Evolutionary conservation across 2,888 invertebrate genomes (phyloP).

Genomic region (Magallana nippona): DNA sequence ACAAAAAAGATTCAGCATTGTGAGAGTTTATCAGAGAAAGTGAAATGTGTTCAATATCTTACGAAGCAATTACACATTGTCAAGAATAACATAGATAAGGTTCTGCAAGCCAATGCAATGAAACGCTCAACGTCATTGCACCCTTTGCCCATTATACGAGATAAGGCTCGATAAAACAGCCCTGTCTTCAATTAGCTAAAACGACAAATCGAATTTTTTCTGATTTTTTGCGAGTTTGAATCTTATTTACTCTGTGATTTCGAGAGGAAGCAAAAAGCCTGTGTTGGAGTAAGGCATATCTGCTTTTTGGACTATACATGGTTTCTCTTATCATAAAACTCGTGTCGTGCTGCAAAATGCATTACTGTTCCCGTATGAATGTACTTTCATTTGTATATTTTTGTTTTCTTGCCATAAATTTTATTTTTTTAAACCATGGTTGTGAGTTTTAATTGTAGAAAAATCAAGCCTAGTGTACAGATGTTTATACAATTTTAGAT

Average conservation of each 20-base stretch:
- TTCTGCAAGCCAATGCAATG: not conserved
- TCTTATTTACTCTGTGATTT: not conserved
- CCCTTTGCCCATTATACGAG: not conserved
- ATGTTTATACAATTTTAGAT: too few relatives aligned
- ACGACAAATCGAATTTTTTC: slow-evolving; percentile 13
- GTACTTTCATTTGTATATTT: not conserved
- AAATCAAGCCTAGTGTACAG: too few relatives aligned
- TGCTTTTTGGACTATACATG: not conserved
- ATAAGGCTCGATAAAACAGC: slow-evolving; percentile 3
- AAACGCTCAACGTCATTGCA: not conserved
- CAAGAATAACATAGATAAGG: slow-evolving; percentile 16
- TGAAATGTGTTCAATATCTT: slow-evolving; percentile 16
- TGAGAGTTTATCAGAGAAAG: not conserved
- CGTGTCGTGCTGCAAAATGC: slow-evolving; percentile 7
- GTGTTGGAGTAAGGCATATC: not conserved
- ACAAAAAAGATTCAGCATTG: too few relatives aligned
- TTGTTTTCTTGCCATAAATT: not conserved
- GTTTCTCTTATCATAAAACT: not conserved
- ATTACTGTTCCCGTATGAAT: slow-evolving; percentile 3
- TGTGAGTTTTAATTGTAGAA: too few relatives aligned
- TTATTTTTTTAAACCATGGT: not conserved
- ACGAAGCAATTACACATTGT: slow-evolving; percentile 7
- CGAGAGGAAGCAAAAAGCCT: not conserved
- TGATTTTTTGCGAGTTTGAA: not conserved
- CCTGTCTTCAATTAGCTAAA: slow-evolving; percentile 21